Base-by-base conservation (phyloP, 1,140 invertebrate species). In the Nasonia longicornis region DNA sequence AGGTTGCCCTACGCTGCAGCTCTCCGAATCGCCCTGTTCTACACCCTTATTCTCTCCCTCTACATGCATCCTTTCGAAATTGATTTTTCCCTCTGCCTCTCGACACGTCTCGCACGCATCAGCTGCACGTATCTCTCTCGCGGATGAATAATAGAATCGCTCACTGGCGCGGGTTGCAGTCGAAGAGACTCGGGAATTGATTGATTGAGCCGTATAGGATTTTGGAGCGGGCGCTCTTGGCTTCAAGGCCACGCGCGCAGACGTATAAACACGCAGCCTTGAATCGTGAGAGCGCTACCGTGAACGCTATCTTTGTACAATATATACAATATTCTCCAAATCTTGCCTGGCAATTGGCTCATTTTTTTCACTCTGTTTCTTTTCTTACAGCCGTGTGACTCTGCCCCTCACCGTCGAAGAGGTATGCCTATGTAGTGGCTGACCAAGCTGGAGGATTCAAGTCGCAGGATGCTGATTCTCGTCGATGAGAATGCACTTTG, bases 391-490 rank as follows among this genome's bases (percentile, higher is more conserved):
- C 90, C 94, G 94, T 88, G 93, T 95, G 84, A 94, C 94, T 86
- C 92, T 95, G 85, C 94, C 94, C 86, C 92, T 95, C 83, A 95
- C 94, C 82, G 94, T 95, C 82, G 94, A 95, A 91, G 94, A 98
- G 93, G 94, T 95, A 91, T 80, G 89, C 89, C 84, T 48, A 78
- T 63, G n/a, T 77, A 14, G 72, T 42, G 6, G 14, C 20, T 31
- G 0, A 29, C 20, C 72, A 26, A 31, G 52, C 38, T 79, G 29
- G 11, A n/a, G 73, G 67, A 29, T 73, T 31, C 58, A 67, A 74
- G 58, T 66, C 80, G 79, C 78, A 82, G 74, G 48, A 77, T 52
- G 42, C 16, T 75, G 66, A 66, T 48, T 70, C 58, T 77, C 11
- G 16, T 78, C 20, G 20, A 77, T 81, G 45, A 70, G 11, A 70